Percentiles rank a stretch among this genome's conserved stretches.
Conservation (phyloP, 1,140 invertebrate genomes). For the Acyrthosiphon pisum region DNA sequence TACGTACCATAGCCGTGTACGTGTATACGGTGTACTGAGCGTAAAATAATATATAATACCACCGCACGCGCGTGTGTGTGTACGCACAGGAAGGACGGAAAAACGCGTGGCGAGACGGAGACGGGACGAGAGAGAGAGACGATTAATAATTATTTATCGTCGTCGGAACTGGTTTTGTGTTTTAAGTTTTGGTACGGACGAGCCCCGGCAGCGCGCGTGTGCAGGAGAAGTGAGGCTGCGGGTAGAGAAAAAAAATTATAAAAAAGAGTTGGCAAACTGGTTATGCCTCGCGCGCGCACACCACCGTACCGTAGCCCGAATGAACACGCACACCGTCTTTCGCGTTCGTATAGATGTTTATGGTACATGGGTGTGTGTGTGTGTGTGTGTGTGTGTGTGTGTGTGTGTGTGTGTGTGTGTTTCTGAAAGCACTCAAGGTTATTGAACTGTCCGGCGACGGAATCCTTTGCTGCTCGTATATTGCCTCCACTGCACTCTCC, state of each 20-base stretch:
- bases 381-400: background rate
- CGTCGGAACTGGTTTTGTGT: slow-evolving; percentile 59
- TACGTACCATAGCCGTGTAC: background rate
- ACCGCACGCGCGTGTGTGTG: slow-evolving; percentile 5
- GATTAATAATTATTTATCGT: slow-evolving; percentile 60
- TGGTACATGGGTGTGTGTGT: background rate
- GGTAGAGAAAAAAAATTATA: slow-evolving; percentile 1
- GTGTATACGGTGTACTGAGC: background rate
- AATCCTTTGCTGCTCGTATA: slow-evolving; percentile 28
- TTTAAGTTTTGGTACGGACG: slow-evolving; percentile 51
- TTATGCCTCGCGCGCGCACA: slow-evolving; percentile 34
- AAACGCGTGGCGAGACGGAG: background rate
- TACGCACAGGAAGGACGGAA: background rate
- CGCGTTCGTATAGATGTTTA: background rate
- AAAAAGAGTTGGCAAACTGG: slow-evolving; percentile 56
- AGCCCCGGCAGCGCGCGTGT: background rate
- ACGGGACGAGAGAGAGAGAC: slow-evolving; percentile 59
- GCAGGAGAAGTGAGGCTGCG: slow-evolving; percentile 36
- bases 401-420: background rate
- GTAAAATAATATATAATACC: background rate
- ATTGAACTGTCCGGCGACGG: slow-evolving; percentile 49
- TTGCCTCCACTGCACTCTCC: background rate
- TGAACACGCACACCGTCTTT: slow-evolving; percentile 25
- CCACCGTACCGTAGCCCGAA: background rate
- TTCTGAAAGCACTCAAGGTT: slow-evolving; percentile 44